Evolutionary conservation across 2,797 vertebrate species (phyloP).

Genomic region (Natrix natrix): DNA sequence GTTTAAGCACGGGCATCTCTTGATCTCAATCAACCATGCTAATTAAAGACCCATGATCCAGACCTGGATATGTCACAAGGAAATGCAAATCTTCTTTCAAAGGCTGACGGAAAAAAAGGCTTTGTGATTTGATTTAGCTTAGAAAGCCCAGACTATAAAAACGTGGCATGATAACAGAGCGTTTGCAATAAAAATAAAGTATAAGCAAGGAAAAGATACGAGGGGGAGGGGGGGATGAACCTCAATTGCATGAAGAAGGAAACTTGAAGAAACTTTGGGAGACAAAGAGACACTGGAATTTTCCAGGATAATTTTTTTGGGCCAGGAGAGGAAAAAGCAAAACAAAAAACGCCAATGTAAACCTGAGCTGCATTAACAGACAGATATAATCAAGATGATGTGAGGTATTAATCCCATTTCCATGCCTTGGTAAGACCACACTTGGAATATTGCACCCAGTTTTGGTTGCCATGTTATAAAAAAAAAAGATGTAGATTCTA

Average conservation of each 20-base stretch:
- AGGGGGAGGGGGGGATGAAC: accelerated
- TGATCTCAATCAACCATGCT: neutral
- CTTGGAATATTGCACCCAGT: neutral
- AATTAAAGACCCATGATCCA: neutral
- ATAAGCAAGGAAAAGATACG: neutral
- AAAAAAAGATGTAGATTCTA: neutral
- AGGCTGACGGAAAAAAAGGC: neutral
- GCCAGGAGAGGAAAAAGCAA: neutral
- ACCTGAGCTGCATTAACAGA: neutral
- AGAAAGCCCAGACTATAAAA: neutral
- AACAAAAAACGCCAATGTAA: neutral
- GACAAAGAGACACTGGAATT: neutral
- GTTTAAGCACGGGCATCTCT: neutral
- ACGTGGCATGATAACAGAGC: neutral
- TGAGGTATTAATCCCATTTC: neutral
- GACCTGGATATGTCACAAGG: neutral
- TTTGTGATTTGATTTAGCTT: neutral
- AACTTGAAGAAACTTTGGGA: neutral
- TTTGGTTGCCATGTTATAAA: neutral
- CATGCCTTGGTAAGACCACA: neutral
- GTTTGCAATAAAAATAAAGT: neutral
- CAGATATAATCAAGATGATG: neutral
- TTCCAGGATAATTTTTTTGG: neutral
- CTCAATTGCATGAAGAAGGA: neutral
- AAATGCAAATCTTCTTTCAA: neutral